Evolutionary conservation across 2,888 invertebrate genomes (phyloP).

Genomic region (Ophion ellenae): DNA sequence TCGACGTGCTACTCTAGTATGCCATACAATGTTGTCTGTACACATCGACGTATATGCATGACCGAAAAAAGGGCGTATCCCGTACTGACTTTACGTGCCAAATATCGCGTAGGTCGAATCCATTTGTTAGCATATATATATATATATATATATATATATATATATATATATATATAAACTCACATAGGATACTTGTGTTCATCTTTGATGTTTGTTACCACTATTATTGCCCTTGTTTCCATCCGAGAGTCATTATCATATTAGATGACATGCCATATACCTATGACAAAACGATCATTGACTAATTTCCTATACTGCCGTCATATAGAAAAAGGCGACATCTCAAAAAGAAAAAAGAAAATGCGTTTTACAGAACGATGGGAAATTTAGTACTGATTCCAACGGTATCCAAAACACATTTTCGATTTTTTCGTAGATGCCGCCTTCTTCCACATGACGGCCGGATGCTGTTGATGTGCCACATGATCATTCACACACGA

Average conservation of each 20-base stretch:
- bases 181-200: not conserved
- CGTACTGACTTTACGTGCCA: not conserved
- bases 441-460: too few species aligned
- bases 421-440: too few species aligned
- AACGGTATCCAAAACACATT: too few species aligned
- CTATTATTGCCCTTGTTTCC: not conserved
- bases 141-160: not conserved
- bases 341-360: too few species aligned
- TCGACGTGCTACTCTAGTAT: conserved; percentile 38
- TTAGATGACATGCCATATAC: not conserved
- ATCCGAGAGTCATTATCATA: not conserved
- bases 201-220: not conserved
- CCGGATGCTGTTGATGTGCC: not conserved
- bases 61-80: conserved; percentile 18
- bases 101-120: not conserved
- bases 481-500: not conserved
- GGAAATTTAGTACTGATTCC: too few species aligned
- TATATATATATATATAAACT: not conserved
- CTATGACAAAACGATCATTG: not conserved
- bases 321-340: too few species aligned
- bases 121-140: conserved; percentile 14
- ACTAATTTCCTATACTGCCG: not conserved
- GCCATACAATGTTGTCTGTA: conserved; percentile 36
- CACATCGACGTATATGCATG: conserved; percentile 8
- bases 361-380: too few species aligned